Evolutionary conservation across 2,888 invertebrate genomes (phyloP).

Genomic region (Sarcophaga carnaria): DNA sequence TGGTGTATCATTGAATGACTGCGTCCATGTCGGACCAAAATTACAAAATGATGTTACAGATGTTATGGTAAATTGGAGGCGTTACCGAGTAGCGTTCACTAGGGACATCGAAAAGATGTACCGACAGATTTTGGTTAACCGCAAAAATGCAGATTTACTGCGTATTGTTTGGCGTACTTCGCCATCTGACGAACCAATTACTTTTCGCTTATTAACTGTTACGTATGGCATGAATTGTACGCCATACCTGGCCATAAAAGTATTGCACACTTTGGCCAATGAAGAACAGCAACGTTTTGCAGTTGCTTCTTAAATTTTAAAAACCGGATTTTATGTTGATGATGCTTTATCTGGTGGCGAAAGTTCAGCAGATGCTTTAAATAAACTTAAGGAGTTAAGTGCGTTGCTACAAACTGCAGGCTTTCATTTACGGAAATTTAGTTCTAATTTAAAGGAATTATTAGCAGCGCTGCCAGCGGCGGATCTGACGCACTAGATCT

Average conservation of each 20-base stretch:
- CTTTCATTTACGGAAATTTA: too few relatives aligned
- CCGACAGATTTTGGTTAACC: constrained; percentile 52
- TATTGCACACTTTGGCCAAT: constrained; percentile 45
- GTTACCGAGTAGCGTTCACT: constrained; percentile 63
- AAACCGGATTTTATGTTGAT: constrained; percentile 63
- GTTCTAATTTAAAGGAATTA: too few relatives aligned
- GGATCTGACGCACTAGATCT: too few relatives aligned
- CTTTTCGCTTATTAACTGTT: constrained; percentile 55
- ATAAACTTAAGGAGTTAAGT: too few relatives aligned
- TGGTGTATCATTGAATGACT: constrained; percentile 59
- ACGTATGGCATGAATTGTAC: constrained; percentile 63
- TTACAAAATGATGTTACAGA: constrained; percentile 47
- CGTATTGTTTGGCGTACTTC: constrained; percentile 57
- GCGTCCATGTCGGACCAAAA: constrained; percentile 64
- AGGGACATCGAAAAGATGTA: constrained; percentile 60
- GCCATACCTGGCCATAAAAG: constrained; percentile 59
- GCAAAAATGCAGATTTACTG: constrained; percentile 55
- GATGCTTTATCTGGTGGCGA: background rate
- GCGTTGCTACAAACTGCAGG: too few relatives aligned
- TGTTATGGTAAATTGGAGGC: constrained; percentile 52
- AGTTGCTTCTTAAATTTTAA: constrained; percentile 48
- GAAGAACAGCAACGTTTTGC: constrained; percentile 44
- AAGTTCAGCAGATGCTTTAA: background rate
- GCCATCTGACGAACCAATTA: constrained; percentile 10
- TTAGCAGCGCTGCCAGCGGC: too few relatives aligned